A percentile compares a stretch with the other conserved stretches of the same genome.
Evolutionary conservation across 2,797 vertebrate species (phyloP).

Genomic region (Sebastes trivittatus): DNA sequence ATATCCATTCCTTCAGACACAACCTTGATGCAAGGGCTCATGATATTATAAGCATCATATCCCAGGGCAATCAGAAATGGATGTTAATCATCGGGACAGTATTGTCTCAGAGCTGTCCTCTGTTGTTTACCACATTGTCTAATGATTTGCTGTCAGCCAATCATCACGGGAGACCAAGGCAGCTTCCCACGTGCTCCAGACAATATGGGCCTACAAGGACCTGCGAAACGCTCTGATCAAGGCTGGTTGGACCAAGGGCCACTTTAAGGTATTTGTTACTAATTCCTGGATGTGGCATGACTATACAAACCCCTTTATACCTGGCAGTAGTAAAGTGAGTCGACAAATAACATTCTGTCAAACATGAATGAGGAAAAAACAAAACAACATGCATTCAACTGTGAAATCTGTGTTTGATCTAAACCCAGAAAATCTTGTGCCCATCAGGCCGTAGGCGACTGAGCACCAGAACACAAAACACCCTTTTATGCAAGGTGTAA

Average conservation of each 20-base stretch:
- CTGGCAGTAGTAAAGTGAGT: not conserved
- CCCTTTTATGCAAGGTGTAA: not conserved
- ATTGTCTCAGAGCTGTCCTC: conserved; percentile 29
- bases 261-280: conserved; percentile 90
- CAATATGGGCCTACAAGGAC: conserved; percentile 97
- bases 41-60: conserved; percentile 25
- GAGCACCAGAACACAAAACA: not conserved
- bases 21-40: conserved; percentile 1
- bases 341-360: not conserved
- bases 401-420: conserved; percentile 11
- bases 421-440: not conserved
- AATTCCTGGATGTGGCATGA: not conserved
- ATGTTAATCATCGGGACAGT: conserved; percentile 41
- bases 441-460: not conserved
- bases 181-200: conserved; percentile 95
- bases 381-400: not conserved
- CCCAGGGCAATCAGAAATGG: conserved; percentile 5
- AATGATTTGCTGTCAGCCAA: conserved; percentile 83
- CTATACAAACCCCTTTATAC: not conserved
- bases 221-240: conserved; percentile 88
- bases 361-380: not conserved
- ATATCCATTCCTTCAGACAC: not conserved
- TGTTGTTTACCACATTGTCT: conserved; percentile 28
- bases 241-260: conserved; percentile 97
- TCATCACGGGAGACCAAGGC: conserved; percentile 94